Evolutionary conservation across 2,888 invertebrate genomes (phyloP).

Genomic region (Cosmia pyralina): DNA sequence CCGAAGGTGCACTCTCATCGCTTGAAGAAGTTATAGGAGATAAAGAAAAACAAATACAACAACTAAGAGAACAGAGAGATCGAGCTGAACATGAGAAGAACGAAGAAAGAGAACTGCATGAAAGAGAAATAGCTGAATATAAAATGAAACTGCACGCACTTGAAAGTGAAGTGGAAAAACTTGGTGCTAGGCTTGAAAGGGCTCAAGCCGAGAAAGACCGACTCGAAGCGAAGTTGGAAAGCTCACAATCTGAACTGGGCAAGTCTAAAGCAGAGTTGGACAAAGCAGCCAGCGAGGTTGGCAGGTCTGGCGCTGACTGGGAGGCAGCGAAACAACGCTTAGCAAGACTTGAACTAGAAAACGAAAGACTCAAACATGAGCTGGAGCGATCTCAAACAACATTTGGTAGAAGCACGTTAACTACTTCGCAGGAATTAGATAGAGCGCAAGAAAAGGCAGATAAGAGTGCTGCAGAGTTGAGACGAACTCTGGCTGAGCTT

Average conservation of each 20-base stretch:
- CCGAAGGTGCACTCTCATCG: conserved; percentile 97
- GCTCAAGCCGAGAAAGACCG: conserved; percentile 97
- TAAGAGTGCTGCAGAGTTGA: conserved; percentile 95
- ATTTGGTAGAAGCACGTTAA: conserved; percentile 95
- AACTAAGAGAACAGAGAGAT: conserved; percentile 97
- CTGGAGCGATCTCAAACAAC: conserved; percentile 95
- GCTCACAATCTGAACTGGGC: conserved; percentile 97
- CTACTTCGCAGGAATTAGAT: conserved; percentile 95
- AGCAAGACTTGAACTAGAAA: conserved; percentile 96
- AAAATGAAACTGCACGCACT: conserved; percentile 97
- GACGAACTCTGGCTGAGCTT: conserved; percentile 96
- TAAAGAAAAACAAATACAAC: conserved; percentile 99
- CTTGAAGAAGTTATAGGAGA: conserved; percentile 98
- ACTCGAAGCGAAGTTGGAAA: conserved; percentile 96
- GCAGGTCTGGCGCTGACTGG: conserved; percentile 97
- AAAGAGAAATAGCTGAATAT: conserved; percentile 97
- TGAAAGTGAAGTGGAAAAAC: conserved; percentile 97
- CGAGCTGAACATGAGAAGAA: conserved; percentile 98
- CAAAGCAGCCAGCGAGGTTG: conserved; percentile 97
- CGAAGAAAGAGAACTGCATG: conserved; percentile 98
- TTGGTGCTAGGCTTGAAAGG: conserved; percentile 96
- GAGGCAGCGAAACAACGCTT: conserved; percentile 95
- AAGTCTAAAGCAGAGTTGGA: conserved; percentile 98
- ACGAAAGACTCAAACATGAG: conserved; percentile 96
- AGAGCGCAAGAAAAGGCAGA: conserved; percentile 96